These are phyloP conservation scores for Furnarius figulus DNA, from an alignment of 2,113 vertebrate genomes.

Conservation along the genomic window DNA sequence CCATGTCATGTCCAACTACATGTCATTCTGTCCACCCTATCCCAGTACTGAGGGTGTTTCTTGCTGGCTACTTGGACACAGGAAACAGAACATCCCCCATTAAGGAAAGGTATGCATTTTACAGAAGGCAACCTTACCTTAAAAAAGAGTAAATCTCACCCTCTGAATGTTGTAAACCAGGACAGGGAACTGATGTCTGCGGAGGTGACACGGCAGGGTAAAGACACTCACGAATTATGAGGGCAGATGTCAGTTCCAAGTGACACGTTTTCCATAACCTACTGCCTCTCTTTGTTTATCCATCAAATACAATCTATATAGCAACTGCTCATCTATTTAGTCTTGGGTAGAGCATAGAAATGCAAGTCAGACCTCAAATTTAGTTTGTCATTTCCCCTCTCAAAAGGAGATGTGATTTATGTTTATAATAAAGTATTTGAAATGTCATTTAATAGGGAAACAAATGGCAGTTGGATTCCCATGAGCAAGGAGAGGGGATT, in stretches of 20 bases:
- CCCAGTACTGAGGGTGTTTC: not conserved
- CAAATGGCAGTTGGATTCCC: slow-evolving; percentile 72
- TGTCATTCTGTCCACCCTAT: not conserved
- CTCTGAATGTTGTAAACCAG: not conserved
- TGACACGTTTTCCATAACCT: slow-evolving; percentile 63
- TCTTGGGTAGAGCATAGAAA: slow-evolving; percentile 57
- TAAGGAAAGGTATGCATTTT: not conserved
- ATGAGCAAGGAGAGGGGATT: slow-evolving; percentile 19
- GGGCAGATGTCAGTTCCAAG: slow-evolving; percentile 75
- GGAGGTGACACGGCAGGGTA: slow-evolving; percentile 54
- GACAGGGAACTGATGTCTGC: slow-evolving; percentile 61
- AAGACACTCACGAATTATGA: slow-evolving; percentile 60
- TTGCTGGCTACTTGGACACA: not conserved
- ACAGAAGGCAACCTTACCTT: not conserved
- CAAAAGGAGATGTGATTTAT: slow-evolving; percentile 80
- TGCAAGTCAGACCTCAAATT: slow-evolving; percentile 72
- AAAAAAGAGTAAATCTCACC: not conserved
- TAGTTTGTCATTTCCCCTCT: slow-evolving; percentile 75
- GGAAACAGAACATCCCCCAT: not conserved
- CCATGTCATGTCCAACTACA: fast-evolving
- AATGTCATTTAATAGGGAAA: slow-evolving; percentile 81
- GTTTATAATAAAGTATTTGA: slow-evolving; percentile 80
- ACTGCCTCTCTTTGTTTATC: slow-evolving; percentile 72
- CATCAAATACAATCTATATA: slow-evolving; percentile 73
- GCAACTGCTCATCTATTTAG: slow-evolving; percentile 71